Conservation (phyloP, 2,888 invertebrate species). For the Pyrgus malvae region DNA sequence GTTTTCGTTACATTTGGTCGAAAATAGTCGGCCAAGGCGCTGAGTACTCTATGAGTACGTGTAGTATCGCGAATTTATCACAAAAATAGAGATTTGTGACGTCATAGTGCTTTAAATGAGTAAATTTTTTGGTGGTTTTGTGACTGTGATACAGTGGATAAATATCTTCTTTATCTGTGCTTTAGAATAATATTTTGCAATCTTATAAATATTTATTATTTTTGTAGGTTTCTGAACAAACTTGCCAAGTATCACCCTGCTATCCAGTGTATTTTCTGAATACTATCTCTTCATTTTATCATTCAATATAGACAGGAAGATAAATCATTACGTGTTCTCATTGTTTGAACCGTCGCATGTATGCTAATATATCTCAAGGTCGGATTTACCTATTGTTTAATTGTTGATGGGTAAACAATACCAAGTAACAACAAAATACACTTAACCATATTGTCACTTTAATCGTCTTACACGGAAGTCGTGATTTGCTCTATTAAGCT, state of each 20-base stretch:
- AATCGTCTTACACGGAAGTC: conserved; percentile 44
- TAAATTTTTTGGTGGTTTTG: conserved; percentile 2
- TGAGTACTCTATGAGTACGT: conserved; percentile 10
- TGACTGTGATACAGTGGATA: not conserved
- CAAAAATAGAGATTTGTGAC: conserved; percentile 8
- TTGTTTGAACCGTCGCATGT: conserved; percentile 52
- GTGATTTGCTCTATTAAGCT: conserved; percentile 60
- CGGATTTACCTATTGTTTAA: conserved; percentile 56
- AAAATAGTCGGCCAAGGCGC: conserved; percentile 22
- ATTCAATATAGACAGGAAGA: conserved; percentile 1
- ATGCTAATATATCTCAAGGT: conserved; percentile 55
- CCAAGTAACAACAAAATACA: conserved; percentile 15
- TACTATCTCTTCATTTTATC: too few species aligned
- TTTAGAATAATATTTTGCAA: too few species aligned
- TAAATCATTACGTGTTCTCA: conserved; percentile 25
- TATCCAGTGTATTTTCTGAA: too few species aligned
- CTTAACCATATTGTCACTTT: conserved; percentile 31
- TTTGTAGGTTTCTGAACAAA: too few species aligned
- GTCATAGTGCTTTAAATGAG: not conserved
- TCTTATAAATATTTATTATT: too few species aligned
- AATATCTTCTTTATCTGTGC: too few species aligned
- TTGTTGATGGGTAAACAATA: conserved; percentile 36
- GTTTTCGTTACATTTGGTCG: conserved; percentile 27
- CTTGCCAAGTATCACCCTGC: too few species aligned
- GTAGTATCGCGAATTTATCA: conserved; percentile 9